Evolutionary conservation across 2,888 invertebrate genomes (phyloP).

Genomic region (Chalcis sispes): DNA sequence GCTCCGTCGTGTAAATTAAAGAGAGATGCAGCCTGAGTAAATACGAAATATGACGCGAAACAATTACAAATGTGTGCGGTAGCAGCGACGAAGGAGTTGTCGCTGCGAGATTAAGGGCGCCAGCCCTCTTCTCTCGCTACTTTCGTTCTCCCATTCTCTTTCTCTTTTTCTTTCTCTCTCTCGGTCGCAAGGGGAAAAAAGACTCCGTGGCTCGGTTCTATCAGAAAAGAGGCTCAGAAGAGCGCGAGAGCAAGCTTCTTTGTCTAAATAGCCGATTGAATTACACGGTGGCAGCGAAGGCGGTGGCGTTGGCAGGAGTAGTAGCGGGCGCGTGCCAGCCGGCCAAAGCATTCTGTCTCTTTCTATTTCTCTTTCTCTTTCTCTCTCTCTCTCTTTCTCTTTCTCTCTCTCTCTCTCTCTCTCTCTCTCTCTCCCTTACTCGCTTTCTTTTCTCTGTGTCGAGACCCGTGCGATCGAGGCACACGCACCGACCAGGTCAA

Average conservation of each 20-base stretch:
- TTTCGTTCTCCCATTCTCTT: too few species aligned
- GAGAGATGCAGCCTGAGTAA: neutral
- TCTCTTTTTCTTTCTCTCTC: too few species aligned
- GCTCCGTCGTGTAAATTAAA: too few species aligned
- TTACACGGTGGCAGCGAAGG: constrained; percentile 68
- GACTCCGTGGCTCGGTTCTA: too few species aligned
- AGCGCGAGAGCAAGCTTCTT: constrained; percentile 59
- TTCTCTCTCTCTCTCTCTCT: too few species aligned
- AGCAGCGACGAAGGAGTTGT: too few species aligned
- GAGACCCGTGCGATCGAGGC: too few species aligned
- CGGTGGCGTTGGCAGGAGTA: neutral
- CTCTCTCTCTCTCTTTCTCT: too few species aligned
- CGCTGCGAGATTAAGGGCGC: constrained; percentile 62
- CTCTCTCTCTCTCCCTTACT: too few species aligned
- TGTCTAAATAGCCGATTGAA: constrained; percentile 73
- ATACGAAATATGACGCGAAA: constrained; percentile 11
- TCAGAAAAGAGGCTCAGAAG: neutral
- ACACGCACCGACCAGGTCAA: too few species aligned
- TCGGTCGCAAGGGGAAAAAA: constrained; percentile 1
- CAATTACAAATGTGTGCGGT: neutral
- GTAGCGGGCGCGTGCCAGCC: constrained; percentile 73
- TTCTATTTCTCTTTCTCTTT: constrained; percentile 3
- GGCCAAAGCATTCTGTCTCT: constrained; percentile 56
- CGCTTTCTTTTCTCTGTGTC: too few species aligned
- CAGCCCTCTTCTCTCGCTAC: too few species aligned